These are phyloP conservation scores for Nesospiza acunhae DNA, from an alignment of 2,113 vertebrate species.

Conservation along the genomic window DNA sequence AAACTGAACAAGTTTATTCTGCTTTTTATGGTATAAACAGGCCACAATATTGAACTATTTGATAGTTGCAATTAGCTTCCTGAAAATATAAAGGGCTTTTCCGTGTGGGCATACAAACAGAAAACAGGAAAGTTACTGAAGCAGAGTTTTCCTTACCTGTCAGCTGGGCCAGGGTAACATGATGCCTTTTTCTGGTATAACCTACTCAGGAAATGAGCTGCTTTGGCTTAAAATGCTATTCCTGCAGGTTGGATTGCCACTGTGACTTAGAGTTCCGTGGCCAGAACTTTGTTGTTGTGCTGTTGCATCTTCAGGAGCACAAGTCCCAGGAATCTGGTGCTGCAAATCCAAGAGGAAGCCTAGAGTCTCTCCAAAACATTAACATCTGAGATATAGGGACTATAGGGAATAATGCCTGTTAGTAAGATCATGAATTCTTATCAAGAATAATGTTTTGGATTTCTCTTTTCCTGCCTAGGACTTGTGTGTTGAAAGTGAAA, in stretches of 20 bases:
- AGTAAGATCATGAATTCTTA: background rate
- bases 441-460: background rate
- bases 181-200: background rate
- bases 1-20: background rate
- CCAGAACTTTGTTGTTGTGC: background rate
- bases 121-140: background rate
- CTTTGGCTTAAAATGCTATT: background rate
- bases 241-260: background rate
- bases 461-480: background rate
- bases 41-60: background rate
- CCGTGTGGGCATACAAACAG: background rate
- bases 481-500: background rate
- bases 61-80: background rate
- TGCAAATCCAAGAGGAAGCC: background rate
- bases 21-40: background rate
- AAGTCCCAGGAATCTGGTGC: background rate
- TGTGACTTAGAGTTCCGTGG: fast-evolving
- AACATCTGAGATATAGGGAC: background rate
- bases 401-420: background rate
- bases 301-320: background rate
- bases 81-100: background rate
- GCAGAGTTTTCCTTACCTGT: background rate
- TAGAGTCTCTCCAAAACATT: fast-evolving
- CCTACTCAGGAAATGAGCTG: background rate
- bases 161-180: background rate